These are phyloP conservation scores for Chelon auratus DNA, from an alignment of 2,797 vertebrate species.

Conservation along the genomic window DNA sequence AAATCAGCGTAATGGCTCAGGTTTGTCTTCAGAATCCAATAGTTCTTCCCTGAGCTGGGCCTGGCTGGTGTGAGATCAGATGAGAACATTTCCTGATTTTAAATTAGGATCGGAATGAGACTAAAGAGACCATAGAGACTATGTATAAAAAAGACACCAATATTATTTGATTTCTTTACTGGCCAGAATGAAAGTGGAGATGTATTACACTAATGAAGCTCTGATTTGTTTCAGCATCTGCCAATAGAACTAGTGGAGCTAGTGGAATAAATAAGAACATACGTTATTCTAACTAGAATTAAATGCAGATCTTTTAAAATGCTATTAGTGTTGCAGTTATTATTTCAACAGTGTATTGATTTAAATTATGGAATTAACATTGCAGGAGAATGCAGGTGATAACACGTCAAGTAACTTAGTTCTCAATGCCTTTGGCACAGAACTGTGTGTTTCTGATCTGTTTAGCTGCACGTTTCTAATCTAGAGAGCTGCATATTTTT, in stretches of 20 bases:
- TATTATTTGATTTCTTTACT: too few species aligned
- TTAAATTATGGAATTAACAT: not conserved
- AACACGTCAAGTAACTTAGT: not conserved
- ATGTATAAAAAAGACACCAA: too few species aligned
- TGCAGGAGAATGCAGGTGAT: not conserved
- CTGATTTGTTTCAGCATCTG: not conserved
- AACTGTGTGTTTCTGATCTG: too few species aligned
- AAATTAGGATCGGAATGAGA: not conserved
- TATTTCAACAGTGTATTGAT: not conserved
- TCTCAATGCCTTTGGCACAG: too few species aligned
- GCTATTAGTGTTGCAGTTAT: too few species aligned
- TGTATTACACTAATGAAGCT: not conserved
- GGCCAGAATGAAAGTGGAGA: not conserved
- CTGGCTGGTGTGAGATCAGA: not conserved
- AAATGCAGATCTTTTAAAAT: not conserved
- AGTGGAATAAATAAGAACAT: not conserved
- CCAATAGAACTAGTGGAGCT: not conserved
- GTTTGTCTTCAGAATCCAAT: conserved; percentile 15
- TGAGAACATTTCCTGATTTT: conserved; percentile 2
- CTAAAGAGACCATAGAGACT: too few species aligned
- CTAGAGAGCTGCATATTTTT: too few species aligned
- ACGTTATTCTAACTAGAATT: not conserved
- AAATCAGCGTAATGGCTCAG: conserved; percentile 15
- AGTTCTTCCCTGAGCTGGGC: not conserved
- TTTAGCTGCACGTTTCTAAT: too few species aligned